Evolutionary conservation across 1,140 invertebrate genomes (phyloP).

Genomic region (Drosophila cardini): DNA sequence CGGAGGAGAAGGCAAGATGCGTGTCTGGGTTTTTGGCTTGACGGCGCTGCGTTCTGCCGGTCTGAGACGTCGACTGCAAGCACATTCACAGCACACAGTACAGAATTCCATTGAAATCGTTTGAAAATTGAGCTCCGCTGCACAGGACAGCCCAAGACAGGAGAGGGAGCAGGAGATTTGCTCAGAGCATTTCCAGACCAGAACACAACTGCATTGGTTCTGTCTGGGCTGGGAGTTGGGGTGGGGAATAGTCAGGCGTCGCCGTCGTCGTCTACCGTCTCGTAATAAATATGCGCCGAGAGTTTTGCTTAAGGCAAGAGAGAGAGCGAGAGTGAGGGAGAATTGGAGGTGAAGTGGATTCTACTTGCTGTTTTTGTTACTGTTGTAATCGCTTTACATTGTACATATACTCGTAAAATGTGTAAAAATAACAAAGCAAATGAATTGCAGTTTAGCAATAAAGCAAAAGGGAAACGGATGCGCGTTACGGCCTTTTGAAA

Average conservation of each 20-base stretch:
- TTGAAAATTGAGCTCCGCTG: conserved; percentile 74
- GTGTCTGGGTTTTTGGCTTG: conserved; percentile 56
- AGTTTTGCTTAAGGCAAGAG: conserved; percentile 45
- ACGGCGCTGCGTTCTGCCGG: conserved; percentile 45
- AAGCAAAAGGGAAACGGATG: conserved; percentile 63
- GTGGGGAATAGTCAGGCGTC: conserved; percentile 32
- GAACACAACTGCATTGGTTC: background rate
- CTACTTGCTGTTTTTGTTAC: conserved; percentile 5
- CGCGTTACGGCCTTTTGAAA: conserved; percentile 54
- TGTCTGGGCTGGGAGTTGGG: background rate
- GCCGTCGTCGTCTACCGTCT: conserved; percentile 55
- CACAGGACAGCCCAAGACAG: conserved; percentile 5
- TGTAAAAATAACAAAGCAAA: conserved; percentile 80
- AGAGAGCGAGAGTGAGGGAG: background rate
- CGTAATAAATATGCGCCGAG: conserved; percentile 75
- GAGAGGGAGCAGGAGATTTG: conserved; percentile 9
- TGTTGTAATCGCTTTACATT: conserved; percentile 49
- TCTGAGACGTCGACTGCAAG: background rate
- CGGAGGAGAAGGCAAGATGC: conserved; percentile 38
- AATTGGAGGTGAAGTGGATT: conserved; percentile 54
- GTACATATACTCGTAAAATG: conserved; percentile 64
- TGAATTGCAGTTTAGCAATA: conserved; percentile 67
- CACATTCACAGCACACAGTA: conserved; percentile 27
- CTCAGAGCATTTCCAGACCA: conserved; percentile 2
- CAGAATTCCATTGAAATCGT: conserved; percentile 81